These are phyloP conservation scores for Brachionus rotundiformis DNA, from an alignment of 1,140 invertebrate genomes.

Conservation along the genomic window DNA sequence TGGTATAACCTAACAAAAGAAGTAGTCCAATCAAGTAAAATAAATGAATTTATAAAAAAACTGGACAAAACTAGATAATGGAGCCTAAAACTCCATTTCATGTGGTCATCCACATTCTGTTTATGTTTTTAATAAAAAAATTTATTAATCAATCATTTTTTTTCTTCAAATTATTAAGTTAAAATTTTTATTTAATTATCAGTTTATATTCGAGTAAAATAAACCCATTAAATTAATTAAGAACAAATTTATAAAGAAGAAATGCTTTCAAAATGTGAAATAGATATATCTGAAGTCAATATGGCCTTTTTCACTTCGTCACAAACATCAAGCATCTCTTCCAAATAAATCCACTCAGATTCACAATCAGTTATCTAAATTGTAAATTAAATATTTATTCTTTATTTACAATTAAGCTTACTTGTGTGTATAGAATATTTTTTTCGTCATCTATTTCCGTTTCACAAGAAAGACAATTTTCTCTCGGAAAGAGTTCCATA, in stretches of 20 bases:
- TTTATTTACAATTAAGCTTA: neutral
- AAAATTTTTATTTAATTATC: no score
- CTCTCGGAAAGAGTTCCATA: neutral
- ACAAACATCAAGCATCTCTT: neutral
- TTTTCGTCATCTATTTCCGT: neutral
- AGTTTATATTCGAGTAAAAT: no score
- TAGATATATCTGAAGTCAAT: neutral
- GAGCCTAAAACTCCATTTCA: no score
- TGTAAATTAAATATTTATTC: neutral
- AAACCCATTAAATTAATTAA: neutral
- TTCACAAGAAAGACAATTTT: neutral
- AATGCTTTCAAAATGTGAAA: neutral
- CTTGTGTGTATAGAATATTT: neutral
- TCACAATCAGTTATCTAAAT: neutral
- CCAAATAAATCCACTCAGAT: neutral
- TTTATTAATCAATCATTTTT: no score
- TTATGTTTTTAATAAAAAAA: no score
- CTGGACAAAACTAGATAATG: no score
- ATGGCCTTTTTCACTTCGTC: neutral
- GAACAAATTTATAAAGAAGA: neutral
- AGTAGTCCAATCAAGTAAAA: no score
- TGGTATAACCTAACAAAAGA: no score
- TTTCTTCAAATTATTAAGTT: no score
- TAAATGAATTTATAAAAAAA: no score
- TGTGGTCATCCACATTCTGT: no score